A percentile compares a stretch with the other conserved stretches of the same genome.
phyloP scores from a whole-genome alignment of 2,113 vertebrate species.

The Cisticola juncidis region DNA sequence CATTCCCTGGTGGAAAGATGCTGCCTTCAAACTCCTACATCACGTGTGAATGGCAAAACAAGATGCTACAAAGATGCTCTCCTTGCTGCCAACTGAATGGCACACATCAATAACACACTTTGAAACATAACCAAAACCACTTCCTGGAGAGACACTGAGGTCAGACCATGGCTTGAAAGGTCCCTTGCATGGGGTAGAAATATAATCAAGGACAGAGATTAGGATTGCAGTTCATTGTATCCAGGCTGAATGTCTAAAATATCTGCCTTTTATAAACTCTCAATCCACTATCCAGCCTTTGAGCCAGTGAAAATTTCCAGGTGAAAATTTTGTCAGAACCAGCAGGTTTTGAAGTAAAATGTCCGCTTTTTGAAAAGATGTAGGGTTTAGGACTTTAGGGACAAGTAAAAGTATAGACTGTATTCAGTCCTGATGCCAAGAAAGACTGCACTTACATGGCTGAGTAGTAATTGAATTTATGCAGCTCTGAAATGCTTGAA shows the following conservation, averaged over 20 bases:
- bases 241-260: background rate
- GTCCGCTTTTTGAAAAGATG: background rate
- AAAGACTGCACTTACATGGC: background rate
- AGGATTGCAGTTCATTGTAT: rapidly evolving
- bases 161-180: background rate
- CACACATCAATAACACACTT: background rate
- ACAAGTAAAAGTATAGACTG: background rate
- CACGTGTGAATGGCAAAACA: background rate
- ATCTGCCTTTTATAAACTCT: background rate
- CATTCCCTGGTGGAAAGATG: background rate
- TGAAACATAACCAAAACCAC: background rate
- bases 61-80: background rate
- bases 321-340: background rate
- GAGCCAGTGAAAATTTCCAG: background rate
- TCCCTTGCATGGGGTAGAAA: background rate
- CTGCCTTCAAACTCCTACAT: background rate
- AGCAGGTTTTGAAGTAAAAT: background rate
- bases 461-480: background rate
- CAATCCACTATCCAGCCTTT: background rate
- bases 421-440: background rate
- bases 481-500: background rate
- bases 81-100: rapidly evolving
- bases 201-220: background rate
- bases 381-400: background rate
- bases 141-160: background rate